Evolutionary conservation across 2,797 vertebrate species (phyloP).

Genomic region (Hydrocynus forskahlii): DNA sequence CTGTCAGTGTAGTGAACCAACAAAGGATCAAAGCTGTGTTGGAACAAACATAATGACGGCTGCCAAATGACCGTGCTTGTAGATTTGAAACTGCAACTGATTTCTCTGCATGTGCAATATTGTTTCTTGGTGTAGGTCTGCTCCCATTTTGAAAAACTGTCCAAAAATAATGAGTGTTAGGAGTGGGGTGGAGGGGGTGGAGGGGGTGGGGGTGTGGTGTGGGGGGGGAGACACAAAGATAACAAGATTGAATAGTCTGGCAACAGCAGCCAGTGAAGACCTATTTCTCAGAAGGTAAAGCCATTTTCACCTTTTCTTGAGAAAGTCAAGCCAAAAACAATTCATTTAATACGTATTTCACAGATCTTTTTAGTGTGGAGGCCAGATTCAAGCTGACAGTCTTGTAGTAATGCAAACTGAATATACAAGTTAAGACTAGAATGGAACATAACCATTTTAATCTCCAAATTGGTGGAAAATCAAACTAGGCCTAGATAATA

Average conservation of each 20-base stretch:
- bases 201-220: too few relatives aligned
- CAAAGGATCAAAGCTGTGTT: slow-evolving; percentile 1
- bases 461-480: slow-evolving; percentile 13
- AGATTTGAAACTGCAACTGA: slow-evolving; percentile 1
- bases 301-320: slow-evolving; percentile 73
- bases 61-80: not conserved
- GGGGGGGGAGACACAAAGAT: slow-evolving; percentile 46
- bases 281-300: slow-evolving; percentile 68
- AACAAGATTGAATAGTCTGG: slow-evolving; percentile 61
- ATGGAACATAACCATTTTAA: slow-evolving; percentile 26
- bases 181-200: too few relatives aligned
- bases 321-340: slow-evolving; percentile 65
- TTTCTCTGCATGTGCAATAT: slow-evolving; percentile 33
- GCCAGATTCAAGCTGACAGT: not conserved
- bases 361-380: slow-evolving; percentile 59
- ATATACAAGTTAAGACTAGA: not conserved
- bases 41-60: slow-evolving; percentile 26
- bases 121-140: slow-evolving; percentile 53
- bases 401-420: slow-evolving; percentile 12
- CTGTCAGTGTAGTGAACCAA: slow-evolving; percentile 4
- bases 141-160: slow-evolving; percentile 47
- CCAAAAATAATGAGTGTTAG: slow-evolving; percentile 49
- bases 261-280: slow-evolving; percentile 43
- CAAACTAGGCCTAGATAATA: slow-evolving; percentile 22
- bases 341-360: slow-evolving; percentile 60